Conservation (phyloP, 2,113 vertebrate species). For the Egretta garzetta region DNA sequence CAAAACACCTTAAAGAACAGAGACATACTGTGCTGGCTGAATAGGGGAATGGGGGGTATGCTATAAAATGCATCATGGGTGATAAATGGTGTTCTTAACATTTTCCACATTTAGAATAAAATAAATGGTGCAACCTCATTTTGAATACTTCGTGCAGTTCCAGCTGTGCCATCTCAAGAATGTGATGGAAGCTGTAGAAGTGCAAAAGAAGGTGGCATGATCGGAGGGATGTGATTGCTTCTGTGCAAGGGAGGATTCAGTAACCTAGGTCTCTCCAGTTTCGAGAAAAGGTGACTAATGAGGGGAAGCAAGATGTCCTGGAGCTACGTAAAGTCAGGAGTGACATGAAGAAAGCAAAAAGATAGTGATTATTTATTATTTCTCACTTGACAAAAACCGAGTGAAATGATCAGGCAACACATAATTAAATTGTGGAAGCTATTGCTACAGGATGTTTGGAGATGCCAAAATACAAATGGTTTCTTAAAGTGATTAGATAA, state of each 20-base stretch:
- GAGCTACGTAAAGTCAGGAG: neutral
- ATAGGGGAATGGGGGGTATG: neutral
- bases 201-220: neutral
- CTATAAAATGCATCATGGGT: neutral
- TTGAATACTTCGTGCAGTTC: neutral
- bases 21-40: neutral
- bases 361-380: neutral
- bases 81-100: neutral
- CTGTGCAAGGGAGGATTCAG: neutral
- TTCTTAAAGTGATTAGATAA: slow-evolving; percentile 15
- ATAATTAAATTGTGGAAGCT: neutral
- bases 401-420: neutral
- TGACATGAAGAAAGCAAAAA: neutral
- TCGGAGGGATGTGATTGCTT: neutral
- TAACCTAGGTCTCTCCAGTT: neutral
- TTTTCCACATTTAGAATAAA: neutral
- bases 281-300: neutral
- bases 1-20: neutral
- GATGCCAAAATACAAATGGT: neutral
- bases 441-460: neutral
- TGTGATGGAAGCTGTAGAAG: neutral
- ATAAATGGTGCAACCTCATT: neutral
- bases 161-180: neutral
- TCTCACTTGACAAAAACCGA: neutral
- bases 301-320: neutral